Conservation (phyloP, 2,113 vertebrate species). For the Nesospiza acunhae region DNA sequence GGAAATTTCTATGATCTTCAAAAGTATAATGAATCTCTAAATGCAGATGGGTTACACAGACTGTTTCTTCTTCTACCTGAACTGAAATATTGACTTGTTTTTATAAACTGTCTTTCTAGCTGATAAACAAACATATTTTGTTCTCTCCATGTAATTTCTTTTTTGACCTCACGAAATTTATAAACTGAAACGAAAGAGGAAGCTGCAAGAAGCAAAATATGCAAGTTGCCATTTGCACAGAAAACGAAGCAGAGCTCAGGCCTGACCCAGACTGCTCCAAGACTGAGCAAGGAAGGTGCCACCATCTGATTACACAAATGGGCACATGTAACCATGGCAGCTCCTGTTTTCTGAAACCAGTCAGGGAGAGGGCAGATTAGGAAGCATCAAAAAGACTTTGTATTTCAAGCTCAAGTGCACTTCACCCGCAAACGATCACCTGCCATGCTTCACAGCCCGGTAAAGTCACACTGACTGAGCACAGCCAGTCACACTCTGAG, state of each 20-base stretch:
- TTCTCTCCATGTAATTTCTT: background rate
- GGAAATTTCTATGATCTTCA: background rate
- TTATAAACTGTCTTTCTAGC: background rate
- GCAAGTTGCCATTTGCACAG: background rate
- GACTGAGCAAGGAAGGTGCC: background rate
- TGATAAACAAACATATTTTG: background rate
- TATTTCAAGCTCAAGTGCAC: background rate
- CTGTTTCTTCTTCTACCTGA: background rate
- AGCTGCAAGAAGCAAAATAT: background rate
- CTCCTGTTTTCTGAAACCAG: background rate
- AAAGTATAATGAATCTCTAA: background rate
- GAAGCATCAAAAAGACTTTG: background rate
- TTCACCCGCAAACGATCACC: background rate
- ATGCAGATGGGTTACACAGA: background rate
- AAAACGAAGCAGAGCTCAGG: background rate
- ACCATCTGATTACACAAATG: background rate
- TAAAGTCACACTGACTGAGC: background rate
- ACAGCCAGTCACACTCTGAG: background rate
- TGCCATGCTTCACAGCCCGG: background rate
- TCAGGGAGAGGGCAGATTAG: background rate
- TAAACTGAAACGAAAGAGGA: background rate
- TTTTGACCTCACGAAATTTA: background rate
- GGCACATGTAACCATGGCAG: background rate
- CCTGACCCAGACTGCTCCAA: background rate
- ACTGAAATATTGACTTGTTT: background rate